Conservation (phyloP, 92 coral and sea anemone species). For the Umimayanthus chanpuru region DNA sequence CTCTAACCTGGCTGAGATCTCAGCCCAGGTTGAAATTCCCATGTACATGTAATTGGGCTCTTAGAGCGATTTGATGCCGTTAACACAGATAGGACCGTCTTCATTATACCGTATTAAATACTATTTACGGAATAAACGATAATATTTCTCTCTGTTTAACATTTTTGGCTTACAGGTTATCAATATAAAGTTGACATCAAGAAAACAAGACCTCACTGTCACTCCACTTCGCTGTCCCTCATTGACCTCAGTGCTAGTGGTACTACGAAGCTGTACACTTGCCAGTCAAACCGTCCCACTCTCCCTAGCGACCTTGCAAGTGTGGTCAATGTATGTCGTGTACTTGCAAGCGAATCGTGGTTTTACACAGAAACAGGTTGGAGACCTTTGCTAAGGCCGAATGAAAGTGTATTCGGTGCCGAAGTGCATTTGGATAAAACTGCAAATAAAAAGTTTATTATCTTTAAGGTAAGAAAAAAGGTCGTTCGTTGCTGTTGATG, state of each 20-base stretch:
- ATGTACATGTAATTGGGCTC: too few species aligned
- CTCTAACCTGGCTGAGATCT: too few species aligned
- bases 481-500: neutral
- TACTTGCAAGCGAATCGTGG: neutral
- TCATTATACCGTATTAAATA: too few species aligned
- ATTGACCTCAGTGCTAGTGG: neutral
- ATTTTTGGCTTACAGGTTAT: neutral
- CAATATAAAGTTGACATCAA: constrained; percentile 7
- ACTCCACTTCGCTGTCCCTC: neutral
- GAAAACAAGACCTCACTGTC: neutral
- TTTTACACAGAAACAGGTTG: neutral
- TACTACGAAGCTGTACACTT: neutral
- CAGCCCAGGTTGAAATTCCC: too few species aligned
- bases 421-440: neutral
- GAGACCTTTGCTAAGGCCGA: neutral
- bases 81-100: too few species aligned
- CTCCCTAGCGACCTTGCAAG: neutral
- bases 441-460: neutral
- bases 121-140: neutral
- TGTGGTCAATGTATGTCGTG: neutral
- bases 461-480: constrained; percentile 7
- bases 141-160: neutral
- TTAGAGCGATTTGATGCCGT: too few species aligned
- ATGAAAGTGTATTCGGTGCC: neutral
- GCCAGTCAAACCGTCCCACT: neutral